Evolutionary conservation across 2,113 vertebrate genomes (phyloP), one percentile per base, ranked within the genome.

Genomic region (Odocoileus virginianus): DNA sequence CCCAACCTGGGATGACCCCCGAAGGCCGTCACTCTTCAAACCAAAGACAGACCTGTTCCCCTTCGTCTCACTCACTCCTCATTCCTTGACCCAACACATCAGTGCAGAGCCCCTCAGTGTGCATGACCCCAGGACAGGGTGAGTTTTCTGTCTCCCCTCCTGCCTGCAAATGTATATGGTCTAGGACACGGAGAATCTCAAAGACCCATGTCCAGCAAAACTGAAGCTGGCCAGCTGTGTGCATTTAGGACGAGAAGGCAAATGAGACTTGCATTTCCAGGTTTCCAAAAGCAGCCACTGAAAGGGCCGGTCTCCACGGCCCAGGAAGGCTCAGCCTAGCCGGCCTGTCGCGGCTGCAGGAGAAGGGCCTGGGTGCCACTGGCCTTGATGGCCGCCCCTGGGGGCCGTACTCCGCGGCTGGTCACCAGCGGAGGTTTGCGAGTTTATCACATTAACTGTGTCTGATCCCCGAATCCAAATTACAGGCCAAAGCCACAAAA

Each of bases 401-500:
- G 89, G 40, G 81, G 55, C 88, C 1, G 3, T 21, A 27, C 16
- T 4, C 13, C 0, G 2, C 0, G 19, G 64, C 87, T 55, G 83
- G 60, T 90, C 88, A 33, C 81, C 30, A n/a, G 58, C 21, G 0
- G 91, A 96, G 97, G 60, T 87, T 96, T 93, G 79, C 36, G 7
- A 61, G 86, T 94, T 96, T 61, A 92, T 94, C 96, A 45, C 87
- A 83, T 97, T 78, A 88, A 76, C 87, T 13, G 87, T 45, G 93
- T 60, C 91, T 21, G 50, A 23, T 58, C 95, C 81, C 40, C 9
- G 40, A 45, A 19, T 79, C 61, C 91, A 97, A 96, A 97, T 98
- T 95, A 97, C n/a, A 98, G 95, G 61, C 82, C 79, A 36, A 87
- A 96, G 86, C 94, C 97, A 92, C 95, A 97, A 52, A 96, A 95